A percentile compares a stretch with the other conserved stretches of the same genome.
phyloP scores from a whole-genome alignment of 2,888 invertebrate genomes.

The Esperia sulphurella region DNA sequence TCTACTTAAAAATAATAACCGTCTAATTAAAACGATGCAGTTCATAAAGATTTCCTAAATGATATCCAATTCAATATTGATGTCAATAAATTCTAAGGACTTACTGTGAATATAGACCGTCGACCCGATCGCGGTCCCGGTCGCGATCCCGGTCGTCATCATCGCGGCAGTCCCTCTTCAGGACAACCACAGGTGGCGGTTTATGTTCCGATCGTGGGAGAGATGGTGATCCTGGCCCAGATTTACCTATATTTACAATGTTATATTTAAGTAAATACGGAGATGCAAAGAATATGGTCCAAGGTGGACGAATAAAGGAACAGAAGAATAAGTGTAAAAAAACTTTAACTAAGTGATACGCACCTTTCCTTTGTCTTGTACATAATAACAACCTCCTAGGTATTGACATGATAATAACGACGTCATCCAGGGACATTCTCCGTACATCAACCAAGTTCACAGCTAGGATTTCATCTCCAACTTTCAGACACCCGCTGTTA shows the following conservation, averaged over 20 bases:
- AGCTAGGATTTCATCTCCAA: slow-evolving; percentile 98
- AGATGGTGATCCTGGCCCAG: slow-evolving; percentile 77
- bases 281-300: too few species aligned
- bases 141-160: slow-evolving; percentile 84
- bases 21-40: background rate
- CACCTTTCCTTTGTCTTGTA: slow-evolving; percentile 90
- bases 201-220: slow-evolving; percentile 86
- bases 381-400: slow-evolving; percentile 96
- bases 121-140: slow-evolving; percentile 68
- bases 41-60: background rate
- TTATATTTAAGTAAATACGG: too few species aligned
- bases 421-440: slow-evolving; percentile 98
- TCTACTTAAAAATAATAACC: background rate
- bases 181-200: slow-evolving; percentile 94
- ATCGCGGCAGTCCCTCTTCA: slow-evolving; percentile 91
- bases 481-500: slow-evolving; percentile 97
- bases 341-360: background rate
- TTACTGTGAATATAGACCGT: slow-evolving; percentile 71
- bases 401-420: slow-evolving; percentile 99
- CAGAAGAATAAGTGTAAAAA: too few species aligned
- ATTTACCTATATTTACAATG: slow-evolving; percentile 68
- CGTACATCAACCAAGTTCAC: slow-evolving; percentile 99
- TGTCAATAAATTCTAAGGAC: slow-evolving; percentile 14
- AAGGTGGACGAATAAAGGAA: too few species aligned
- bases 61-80: too few species aligned